phyloP scores from a whole-genome alignment of 2,797 vertebrate genomes.

The Alauda arvensis region DNA sequence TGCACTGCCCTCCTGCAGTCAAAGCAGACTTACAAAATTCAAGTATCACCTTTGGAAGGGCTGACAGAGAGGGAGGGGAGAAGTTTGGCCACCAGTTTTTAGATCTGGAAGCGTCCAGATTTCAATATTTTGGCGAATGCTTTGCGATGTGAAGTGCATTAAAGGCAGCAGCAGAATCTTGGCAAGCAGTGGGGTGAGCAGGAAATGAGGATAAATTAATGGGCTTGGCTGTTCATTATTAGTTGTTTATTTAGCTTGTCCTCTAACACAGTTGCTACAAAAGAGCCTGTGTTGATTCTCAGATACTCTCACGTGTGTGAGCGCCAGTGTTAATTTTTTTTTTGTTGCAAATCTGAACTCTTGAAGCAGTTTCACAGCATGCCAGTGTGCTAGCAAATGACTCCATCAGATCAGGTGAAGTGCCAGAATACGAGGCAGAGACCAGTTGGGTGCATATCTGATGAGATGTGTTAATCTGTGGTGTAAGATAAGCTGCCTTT shows the following conservation, averaged over 20 bases:
- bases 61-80: too few relatives aligned
- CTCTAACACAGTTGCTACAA: slow-evolving; percentile 22
- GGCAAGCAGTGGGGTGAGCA: slow-evolving; percentile 18
- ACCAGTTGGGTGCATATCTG: slow-evolving; percentile 41
- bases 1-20: background rate
- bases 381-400: background rate
- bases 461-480: slow-evolving; percentile 58
- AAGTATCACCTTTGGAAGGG: background rate
- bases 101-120: background rate
- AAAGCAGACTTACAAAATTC: background rate
- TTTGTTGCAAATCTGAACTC: slow-evolving; percentile 12
- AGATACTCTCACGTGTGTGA: slow-evolving; percentile 16
- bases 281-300: slow-evolving; percentile 10
- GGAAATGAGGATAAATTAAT: slow-evolving; percentile 53
- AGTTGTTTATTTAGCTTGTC: slow-evolving; percentile 43
- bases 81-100: background rate
- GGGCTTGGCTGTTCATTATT: slow-evolving; percentile 36
- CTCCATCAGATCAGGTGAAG: slow-evolving; percentile 57
- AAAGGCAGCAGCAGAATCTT: slow-evolving; percentile 23
- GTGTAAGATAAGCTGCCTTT: slow-evolving; percentile 56
- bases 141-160: background rate
- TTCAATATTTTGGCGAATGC: background rate
- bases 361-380: slow-evolving; percentile 3
- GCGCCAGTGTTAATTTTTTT: slow-evolving; percentile 16
- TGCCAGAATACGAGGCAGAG: slow-evolving; percentile 45